Evolutionary conservation across 2,888 invertebrate species (phyloP), one percentile per base, ranked within the genome.

Genomic region (Sycophila texana): DNA sequence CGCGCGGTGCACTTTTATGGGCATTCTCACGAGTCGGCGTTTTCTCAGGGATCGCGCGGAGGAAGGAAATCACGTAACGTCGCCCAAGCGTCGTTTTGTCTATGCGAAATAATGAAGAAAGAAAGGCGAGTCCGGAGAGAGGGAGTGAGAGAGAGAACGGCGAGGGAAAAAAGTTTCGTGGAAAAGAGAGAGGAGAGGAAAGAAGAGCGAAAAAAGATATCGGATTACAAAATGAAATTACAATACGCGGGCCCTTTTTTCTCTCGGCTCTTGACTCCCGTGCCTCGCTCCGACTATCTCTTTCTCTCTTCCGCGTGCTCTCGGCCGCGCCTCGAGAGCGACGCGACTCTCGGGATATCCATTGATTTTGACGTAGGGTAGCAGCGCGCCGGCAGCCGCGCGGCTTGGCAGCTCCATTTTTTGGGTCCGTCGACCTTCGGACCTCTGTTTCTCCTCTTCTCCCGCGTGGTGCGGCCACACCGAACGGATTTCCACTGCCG

Each of bases 221-320:
- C 85, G 82, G 76, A 83, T 88, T 88, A 87, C 87, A 79, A 86
- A 87, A 87, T 85, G 85, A 87, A 87, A 87, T 88, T 85, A 87
- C 86, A 87, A 88, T 87, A 83, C 83, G 55, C 67, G 49, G 51
- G 53, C 66, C 70, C 70, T 58, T 76, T 72, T 74, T 49, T 72
- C 30, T 66, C 26, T 75, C 66, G 51, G 16, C 70, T 61, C 30
- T 53, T 60, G 67, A 57, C 71, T 71, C 77, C 58, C 51, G 67
- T 39, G 39, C 7, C 10, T 74, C 80, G 49, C 22, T 3, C 20
- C 22, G 67, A 22, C 55, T 68, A 22, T 12, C 5, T 49, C 67
- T 10, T 61, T 53, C 47, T 49, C 65, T 53, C 60, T 2, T 39
- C 18, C 30, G 20, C 47, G 60, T 67, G 68, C 61, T 49, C 22